Evolutionary conservation across 1,140 invertebrate genomes (phyloP), one percentile per base, ranked within the genome.

Genomic region (Agrilus planipennis): DNA sequence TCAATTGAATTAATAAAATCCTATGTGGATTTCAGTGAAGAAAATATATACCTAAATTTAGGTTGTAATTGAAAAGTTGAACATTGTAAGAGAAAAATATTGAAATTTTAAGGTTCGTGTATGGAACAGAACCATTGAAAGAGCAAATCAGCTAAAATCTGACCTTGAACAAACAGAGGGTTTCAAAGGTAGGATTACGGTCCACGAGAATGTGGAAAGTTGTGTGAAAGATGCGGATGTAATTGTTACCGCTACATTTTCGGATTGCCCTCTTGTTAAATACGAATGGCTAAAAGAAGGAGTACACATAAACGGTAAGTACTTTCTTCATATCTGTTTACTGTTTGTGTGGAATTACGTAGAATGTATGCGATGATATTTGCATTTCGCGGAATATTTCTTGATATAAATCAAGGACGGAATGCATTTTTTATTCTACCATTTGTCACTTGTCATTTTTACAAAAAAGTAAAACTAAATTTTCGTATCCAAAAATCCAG

Each of bases 221-320:
- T 71, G 70, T 41, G 66, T 71, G 3, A 54, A 51, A 44, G 58
- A 60, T 47, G 73, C 72, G 29, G 73, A 76, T 58, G 62, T 75
- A n/a, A 68, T 76, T 28, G 57, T 72, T 7, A 73, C 71, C 10
- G 67, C 66, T 1, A 75, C 73, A 3, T 47, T 47, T 17, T 50
- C 65, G 9, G 49, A 37, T 12, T 53, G 50, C 34, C 66, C 70
- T 7, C 50, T 76, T 11, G 35, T 76, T 5, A 45, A 63, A 34
- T 47, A 46, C 10, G 56, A 62, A 23, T 72, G 69, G 68, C 46
- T 76, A 2, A 73, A 73, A 59, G 39, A 51, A 3, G 67, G 65
- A 28, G 68, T 62, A 35, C 70, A 73, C 44, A 57, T 60, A 30
- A 57, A 57, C 41, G 55, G 55, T 57, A 50, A 37, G 10, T 38